phyloP scores from a whole-genome alignment of 1,140 invertebrate species.

The Eurosta solidaginis region DNA sequence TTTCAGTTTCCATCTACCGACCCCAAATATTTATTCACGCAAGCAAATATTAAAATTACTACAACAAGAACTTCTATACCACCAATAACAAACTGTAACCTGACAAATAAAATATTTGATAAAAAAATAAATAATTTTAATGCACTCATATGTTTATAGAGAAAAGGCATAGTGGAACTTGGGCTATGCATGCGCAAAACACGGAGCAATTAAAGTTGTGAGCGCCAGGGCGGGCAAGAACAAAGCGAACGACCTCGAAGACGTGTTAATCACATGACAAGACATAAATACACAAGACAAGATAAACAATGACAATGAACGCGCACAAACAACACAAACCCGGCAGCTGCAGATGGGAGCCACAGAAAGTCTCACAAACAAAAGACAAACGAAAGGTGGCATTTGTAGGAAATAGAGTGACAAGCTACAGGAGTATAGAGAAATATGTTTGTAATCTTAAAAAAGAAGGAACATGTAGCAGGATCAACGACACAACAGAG shows the following conservation, averaged over 20 bases:
- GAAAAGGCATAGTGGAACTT: neutral
- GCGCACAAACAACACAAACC: neutral
- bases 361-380: neutral
- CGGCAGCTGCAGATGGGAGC: neutral
- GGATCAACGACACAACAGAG: neutral
- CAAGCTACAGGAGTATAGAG: neutral
- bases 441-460: neutral
- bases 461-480: neutral
- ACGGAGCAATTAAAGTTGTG: neutral
- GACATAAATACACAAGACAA: constrained; percentile 2
- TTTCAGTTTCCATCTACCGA: neutral
- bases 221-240: neutral
- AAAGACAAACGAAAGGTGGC: constrained; percentile 9
- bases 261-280: constrained; percentile 27
- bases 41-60: neutral
- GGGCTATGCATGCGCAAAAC: neutral
- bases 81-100: too few relatives aligned
- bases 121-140: neutral
- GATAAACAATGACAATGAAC: neutral
- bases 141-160: neutral
- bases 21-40: constrained; percentile 18
- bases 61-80: neutral
- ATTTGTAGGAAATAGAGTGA: neutral
- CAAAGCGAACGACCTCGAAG: neutral
- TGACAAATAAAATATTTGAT: too few relatives aligned